Evolutionary conservation across 2,888 invertebrate species (phyloP).

Genomic region (Conops quadrifasciatus): DNA sequence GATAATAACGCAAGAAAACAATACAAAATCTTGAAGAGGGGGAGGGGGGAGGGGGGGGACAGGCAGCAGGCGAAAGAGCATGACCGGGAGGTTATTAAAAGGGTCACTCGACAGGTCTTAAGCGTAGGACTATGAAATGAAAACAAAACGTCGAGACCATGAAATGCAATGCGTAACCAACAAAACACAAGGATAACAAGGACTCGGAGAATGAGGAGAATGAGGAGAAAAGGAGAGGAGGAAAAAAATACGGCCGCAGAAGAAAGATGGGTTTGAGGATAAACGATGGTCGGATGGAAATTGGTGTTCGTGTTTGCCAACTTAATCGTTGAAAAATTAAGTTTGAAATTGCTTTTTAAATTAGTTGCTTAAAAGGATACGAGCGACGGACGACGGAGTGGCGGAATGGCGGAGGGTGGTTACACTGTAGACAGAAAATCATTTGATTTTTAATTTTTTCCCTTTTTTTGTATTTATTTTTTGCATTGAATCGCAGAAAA

Average conservation of each 20-base stretch:
- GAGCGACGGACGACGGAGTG: not conserved
- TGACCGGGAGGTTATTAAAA: constrained; percentile 52
- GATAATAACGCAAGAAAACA: not conserved
- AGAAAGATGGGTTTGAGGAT: not conserved
- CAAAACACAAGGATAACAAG: constrained; percentile 6
- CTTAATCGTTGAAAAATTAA: constrained; percentile 48
- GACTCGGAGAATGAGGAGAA: not conserved
- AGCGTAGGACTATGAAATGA: constrained; percentile 16
- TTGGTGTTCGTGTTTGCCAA: constrained; percentile 43
- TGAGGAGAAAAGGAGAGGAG: not conserved
- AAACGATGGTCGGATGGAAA: not conserved
- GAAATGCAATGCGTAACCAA: not conserved
- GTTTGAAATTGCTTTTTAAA: constrained; percentile 41
- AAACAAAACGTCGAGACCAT: constrained; percentile 22
- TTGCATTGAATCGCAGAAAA: constrained; percentile 3
- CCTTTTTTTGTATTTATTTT: constrained; percentile 24
- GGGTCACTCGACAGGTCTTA: constrained; percentile 59
- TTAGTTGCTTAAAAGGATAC: constrained; percentile 35
- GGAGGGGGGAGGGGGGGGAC: not conserved
- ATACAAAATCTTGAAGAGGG: not conserved
- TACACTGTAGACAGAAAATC: not conserved
- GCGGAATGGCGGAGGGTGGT: not conserved
- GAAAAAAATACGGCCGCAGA: no score
- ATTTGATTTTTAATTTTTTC: no score
- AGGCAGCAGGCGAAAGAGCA: not conserved